Evolutionary conservation across 2,797 vertebrate species (phyloP), one percentile per base, ranked within the genome.

Genomic region (Podarcis siculus): DNA sequence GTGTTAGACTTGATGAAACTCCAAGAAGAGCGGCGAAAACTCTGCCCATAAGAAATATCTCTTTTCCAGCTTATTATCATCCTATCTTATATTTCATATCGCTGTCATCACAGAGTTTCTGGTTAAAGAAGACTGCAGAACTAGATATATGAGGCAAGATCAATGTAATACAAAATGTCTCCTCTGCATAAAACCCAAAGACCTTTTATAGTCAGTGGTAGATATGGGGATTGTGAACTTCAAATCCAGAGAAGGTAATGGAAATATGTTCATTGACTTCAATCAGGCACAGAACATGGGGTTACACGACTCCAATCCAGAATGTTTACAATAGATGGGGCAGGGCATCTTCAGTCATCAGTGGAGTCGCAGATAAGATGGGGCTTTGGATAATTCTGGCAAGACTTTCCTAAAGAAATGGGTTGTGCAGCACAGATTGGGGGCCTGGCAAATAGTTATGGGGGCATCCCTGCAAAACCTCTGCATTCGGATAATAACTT

Each of bases 111-210:
- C 49, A 85, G n/a, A 90, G 82, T 91, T 92, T 83, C 77, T 49
- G 86, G 58, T 82, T 84, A 83, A 8, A 88, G 83, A 89, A 90
- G 84, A 86, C 67, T 8, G 80, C 78, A 88, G 90, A 92, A 92
- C 69, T 37, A 89, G 37, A 17, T 81, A 3, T 35, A 73, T 45
- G 3, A 79, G 75, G 13, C 87, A 87, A 35, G 86, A 95, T 92
- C 84, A 91, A 84, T 82, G 86, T 49, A 79, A 88, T 83, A 83
- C 0, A 85, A 92, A 92, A 83, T 79, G 27, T 85, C 61, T 58
- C 89, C 88, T 92, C 84, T 81, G 37, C 87, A 90, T 69, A 90
- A 64, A 45, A 91, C 91, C 82, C 35, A 89, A 87, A 94, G 81
- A 58, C 58, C 19, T 87, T 92, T 90, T 45, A 55, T 81, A 0